Conservation (phyloP, 2,113 vertebrate species). For the Lichenostomus cassidix region DNA sequence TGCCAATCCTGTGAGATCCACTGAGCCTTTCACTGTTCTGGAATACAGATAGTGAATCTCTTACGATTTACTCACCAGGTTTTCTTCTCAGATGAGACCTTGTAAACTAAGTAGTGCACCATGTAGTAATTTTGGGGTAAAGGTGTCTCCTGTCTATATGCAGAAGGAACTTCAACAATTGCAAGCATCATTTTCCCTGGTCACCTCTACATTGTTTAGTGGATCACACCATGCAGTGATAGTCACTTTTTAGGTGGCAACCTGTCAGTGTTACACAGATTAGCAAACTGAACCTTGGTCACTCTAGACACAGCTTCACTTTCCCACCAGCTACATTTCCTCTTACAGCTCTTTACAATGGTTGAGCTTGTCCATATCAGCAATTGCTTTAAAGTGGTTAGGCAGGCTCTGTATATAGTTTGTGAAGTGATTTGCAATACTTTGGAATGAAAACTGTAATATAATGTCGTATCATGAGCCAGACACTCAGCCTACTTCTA, state of each 20-base stretch:
- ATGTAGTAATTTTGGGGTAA: neutral
- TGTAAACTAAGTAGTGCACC: neutral
- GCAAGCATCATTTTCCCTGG: neutral
- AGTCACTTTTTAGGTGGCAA: neutral
- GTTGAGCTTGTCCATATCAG: neutral
- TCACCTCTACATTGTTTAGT: neutral
- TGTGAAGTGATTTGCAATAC: conserved; percentile 12
- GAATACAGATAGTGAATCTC: neutral
- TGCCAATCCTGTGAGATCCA: neutral
- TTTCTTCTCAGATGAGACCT: neutral
- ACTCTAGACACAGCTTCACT: neutral
- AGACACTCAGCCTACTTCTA: neutral
- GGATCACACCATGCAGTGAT: neutral
- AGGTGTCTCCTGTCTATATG: neutral
- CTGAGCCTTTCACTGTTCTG: neutral
- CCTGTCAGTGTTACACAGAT: too few species aligned
- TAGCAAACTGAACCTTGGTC: neutral
- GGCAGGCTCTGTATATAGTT: neutral
- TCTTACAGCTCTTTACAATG: neutral
- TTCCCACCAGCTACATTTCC: neutral
- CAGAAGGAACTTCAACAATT: neutral
- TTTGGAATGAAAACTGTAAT: neutral
- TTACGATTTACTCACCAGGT: neutral
- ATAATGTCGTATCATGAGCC: neutral
- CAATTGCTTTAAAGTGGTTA: conserved; percentile 11